These are phyloP conservation scores for Cettia cetti DNA, from an alignment of 2,113 vertebrate species.

Conservation along the genomic window DNA sequence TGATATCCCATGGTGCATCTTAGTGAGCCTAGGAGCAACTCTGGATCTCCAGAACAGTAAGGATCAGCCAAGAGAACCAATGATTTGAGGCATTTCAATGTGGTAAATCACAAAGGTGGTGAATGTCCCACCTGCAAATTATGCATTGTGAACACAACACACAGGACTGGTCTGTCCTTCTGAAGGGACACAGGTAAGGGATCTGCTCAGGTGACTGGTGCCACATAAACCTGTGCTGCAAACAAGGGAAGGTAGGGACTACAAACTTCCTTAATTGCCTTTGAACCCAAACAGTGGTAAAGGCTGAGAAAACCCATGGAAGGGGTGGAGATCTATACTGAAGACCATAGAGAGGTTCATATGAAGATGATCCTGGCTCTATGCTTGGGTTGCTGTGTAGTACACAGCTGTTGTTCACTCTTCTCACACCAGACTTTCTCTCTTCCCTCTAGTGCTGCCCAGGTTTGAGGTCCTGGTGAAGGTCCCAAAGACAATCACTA, in stretches of 20 bases:
- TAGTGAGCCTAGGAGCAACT: neutral
- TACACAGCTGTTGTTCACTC: neutral
- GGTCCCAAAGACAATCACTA: conserved; percentile 56
- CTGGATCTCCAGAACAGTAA: neutral
- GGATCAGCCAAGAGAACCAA: neutral
- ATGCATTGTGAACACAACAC: neutral
- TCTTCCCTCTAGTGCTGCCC: conserved; percentile 66
- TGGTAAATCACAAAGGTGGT: neutral
- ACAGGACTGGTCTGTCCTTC: neutral
- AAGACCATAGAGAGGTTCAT: neutral
- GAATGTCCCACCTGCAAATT: neutral
- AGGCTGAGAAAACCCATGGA: neutral
- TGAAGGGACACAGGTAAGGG: neutral
- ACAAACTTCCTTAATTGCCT: neutral
- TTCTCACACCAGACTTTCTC: neutral
- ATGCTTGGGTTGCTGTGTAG: neutral
- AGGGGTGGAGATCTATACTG: neutral
- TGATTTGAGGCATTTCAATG: neutral
- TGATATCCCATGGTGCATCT: neutral
- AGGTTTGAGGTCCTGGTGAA: conserved; percentile 69
- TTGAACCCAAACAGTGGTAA: neutral
- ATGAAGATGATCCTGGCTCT: neutral
- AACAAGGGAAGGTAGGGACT: neutral
- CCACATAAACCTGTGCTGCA: neutral
- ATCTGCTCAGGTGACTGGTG: neutral